Conservation (phyloP, 2,888 invertebrate species). For the Volucella zonaria region DNA sequence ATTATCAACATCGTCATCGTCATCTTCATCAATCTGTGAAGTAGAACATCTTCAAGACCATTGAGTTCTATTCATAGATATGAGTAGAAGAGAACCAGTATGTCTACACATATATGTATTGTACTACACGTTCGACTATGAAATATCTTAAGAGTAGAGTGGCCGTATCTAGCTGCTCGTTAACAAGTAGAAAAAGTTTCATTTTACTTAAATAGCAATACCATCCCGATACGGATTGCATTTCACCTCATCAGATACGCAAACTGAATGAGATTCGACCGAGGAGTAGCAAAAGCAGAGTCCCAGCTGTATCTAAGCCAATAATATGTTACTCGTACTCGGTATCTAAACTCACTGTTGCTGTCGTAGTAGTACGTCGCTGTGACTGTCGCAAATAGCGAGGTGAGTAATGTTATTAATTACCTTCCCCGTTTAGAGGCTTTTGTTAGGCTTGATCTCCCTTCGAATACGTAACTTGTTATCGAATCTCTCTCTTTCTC, state of each 20-base stretch:
- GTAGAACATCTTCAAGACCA: conserved; percentile 68
- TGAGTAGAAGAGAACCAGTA: not conserved
- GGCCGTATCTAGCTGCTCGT: not conserved
- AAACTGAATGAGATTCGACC: no score
- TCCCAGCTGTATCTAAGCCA: conserved; percentile 27
- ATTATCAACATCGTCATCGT: conserved; percentile 25
- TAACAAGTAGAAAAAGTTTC: conserved; percentile 22
- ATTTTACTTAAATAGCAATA: conserved; percentile 58
- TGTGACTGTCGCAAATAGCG: conserved; percentile 37
- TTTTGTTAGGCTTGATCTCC: not conserved
- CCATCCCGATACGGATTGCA: conserved; percentile 59
- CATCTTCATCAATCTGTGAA: conserved; percentile 66
- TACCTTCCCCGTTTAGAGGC: conserved; percentile 27
- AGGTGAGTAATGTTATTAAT: conserved; percentile 64
- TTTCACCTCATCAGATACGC: conserved; percentile 45
- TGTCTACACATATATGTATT: no score
- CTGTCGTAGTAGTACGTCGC: no score
- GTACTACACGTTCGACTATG: no score
- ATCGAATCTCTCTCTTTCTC: conserved; percentile 35
- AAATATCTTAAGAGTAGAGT: not conserved
- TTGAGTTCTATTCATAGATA: conserved; percentile 45
- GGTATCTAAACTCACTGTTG: not conserved
- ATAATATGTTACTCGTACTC: conserved; percentile 35
- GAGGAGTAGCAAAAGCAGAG: not conserved
- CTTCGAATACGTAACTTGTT: conserved; percentile 28